phyloP scores from a whole-genome alignment of 1,140 invertebrate genomes.

The Drosophila mauritiana region DNA sequence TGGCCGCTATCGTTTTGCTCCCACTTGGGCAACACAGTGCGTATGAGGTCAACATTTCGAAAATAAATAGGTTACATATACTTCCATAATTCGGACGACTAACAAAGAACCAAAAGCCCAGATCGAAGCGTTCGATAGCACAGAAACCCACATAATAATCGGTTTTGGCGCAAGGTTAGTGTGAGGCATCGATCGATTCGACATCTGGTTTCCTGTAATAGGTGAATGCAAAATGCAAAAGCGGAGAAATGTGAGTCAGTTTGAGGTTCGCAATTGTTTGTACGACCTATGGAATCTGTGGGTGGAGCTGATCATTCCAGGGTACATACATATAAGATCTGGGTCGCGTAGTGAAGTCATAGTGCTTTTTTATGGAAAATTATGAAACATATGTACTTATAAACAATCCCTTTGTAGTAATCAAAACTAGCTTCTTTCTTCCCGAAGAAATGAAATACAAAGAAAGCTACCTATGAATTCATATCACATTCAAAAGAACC shows the following conservation, averaged over 20 bases:
- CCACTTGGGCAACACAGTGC: conserved; percentile 38
- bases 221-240: conserved; percentile 37
- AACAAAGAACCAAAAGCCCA: conserved; percentile 43
- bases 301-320: too few relatives aligned
- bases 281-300: conserved; percentile 35
- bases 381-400: not conserved
- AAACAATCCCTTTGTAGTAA: too few relatives aligned
- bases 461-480: too few relatives aligned
- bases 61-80: conserved; percentile 79
- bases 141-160: conserved; percentile 18
- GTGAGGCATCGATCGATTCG: conserved; percentile 25
- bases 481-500: too few relatives aligned
- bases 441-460: too few relatives aligned
- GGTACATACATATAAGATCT: not conserved
- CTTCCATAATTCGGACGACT: conserved; percentile 15
- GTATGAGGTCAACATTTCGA: conserved; percentile 80
- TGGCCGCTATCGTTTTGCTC: conserved; percentile 65
- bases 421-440: too few relatives aligned
- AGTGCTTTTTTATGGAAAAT: too few relatives aligned
- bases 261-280: conserved; percentile 14
- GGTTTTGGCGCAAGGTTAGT: conserved; percentile 63
- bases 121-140: conserved; percentile 34
- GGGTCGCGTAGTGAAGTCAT: not conserved
- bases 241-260: conserved; percentile 61
- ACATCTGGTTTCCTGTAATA: conserved; percentile 29